phyloP scores from a whole-genome alignment of 2,797 vertebrate species.

The Pangasius sanitwongsei region DNA sequence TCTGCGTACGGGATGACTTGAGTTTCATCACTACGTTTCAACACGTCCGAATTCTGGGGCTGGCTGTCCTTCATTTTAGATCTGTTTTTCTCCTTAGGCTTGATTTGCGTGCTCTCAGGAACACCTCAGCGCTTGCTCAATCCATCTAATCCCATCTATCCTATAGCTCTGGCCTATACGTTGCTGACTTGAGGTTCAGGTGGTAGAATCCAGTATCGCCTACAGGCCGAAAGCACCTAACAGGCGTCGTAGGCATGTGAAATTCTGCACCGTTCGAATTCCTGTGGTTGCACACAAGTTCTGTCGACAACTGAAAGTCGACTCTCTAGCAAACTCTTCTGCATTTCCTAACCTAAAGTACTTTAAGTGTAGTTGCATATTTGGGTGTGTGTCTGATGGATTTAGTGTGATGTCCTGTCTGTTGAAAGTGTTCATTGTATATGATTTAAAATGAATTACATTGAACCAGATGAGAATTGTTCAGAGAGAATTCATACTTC shows the following conservation, averaged over 20 bases:
- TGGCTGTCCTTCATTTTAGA: too few species aligned
- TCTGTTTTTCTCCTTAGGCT: not conserved
- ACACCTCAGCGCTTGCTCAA: not conserved
- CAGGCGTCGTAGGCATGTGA: not conserved
- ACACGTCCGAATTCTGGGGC: constrained; percentile 46
- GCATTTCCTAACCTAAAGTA: not conserved
- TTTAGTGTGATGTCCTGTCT: not conserved
- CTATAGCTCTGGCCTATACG: not conserved
- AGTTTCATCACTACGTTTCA: constrained; percentile 28
- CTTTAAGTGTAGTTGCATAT: not conserved
- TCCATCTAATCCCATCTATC: not conserved
- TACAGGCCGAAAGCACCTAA: not conserved
- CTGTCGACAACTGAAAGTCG: not conserved
- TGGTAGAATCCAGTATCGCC: not conserved
- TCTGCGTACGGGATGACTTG: constrained; percentile 1
- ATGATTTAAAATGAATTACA: not conserved
- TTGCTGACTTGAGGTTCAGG: not conserved
- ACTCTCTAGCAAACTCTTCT: not conserved
- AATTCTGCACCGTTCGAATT: not conserved
- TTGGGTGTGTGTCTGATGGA: not conserved
- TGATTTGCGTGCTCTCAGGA: not conserved
- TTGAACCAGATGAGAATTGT: not conserved
- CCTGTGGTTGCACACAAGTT: not conserved
- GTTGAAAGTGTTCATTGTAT: too few species aligned
- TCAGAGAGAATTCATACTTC: not conserved